Evolutionary conservation across 2,797 vertebrate genomes (phyloP), one percentile per base, ranked within the genome.

Genomic region (Poeciliopsis gracilis): DNA sequence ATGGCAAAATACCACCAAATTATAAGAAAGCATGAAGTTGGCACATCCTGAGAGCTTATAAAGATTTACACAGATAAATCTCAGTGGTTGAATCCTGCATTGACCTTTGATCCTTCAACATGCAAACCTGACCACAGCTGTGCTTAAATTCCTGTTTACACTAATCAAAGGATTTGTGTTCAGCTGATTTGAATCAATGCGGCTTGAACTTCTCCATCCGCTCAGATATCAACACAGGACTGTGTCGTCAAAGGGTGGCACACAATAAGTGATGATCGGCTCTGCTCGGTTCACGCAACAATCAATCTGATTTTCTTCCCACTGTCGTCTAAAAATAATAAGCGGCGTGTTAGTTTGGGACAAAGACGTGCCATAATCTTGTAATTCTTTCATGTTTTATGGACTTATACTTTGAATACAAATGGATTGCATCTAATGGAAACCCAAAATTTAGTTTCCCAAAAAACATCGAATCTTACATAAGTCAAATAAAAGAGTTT

Each of bases 71-170:
- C 30, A 23, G 18, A 75, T 76, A 75, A 45, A 88, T 79, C 38
- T 76, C 71, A 41, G 82, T 81, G 49, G 59, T 51, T 78, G 7
- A 6, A 70, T 75, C 57, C 78, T 49, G 73, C 77, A 74, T 33
- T 79, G 77, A 66, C 23, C 45, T 63, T 74, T 87, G 80, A 85
- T 86, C 83, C 80, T 47, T n/a, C 28, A 72, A 61, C 30, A 38
- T 41, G 6, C 72, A 81, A n/a, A 82, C 41, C 20, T 45, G 81
- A 80, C 81, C 83, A 77, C 76, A 77, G 70, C 71, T 83, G 81
- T 84, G 83, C 81, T 83, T 75, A 57, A 76, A 80, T 76, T 88
- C 69, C 79, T 91, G 84, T 90, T 87, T 77, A 77, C 77, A 79
- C 79, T 70, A 84, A 90, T 84, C 85, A 88, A 77, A 84, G 74